Base-by-base conservation (phyloP, 2,888 invertebrate species). In the Elmis aenea region DNA sequence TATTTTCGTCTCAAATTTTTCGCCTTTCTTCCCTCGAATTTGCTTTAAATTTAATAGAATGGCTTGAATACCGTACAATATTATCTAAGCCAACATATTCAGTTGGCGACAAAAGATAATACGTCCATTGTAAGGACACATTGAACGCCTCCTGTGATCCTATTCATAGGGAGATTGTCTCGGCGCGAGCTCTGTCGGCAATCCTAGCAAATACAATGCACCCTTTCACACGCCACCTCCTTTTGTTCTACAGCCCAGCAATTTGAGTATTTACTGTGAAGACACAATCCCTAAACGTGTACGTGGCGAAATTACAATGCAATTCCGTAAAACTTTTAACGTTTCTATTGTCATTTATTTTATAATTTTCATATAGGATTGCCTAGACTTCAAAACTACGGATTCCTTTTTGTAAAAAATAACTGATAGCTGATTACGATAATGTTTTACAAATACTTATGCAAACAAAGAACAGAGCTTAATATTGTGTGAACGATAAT, bases 91-190 rank as follows among this genome's bases (percentile, higher is more conserved):
- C 50, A 49, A 63, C 64, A 64, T 62, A 64, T 67, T 67, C 67
- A 66, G 57, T 65, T 64, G 67, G 61, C 65, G 62, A 68, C 67
- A 67, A 67, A 67, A 68, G 68, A 68, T 68, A 68, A 68, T 68
- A 64, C 67, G 50, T 48, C 62, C 56, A 67, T 68, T 67, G 67
- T 67, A 54, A 59, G 58, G 58, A 59, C 61, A 64, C 63, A 64
- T 57, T 64, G 64, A 60, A 61, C 59, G 63, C 64, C 66, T 64
- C 62, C 67, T 64, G 61, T 66, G 66, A 66, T 66, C 65, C 66
- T 60, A 68, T 68, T 68, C 65, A 66, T 49, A 49, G 58, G 54
- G 54, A 61, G 61, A 62, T 62, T 62, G 62, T 62, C 59, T 61
- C 59, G 48, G 48, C 51, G 55, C 56, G 51, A 51, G 56, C 50